Percentiles rank a stretch among this genome's conserved stretches.
phyloP scores from a whole-genome alignment of 1,140 invertebrate species.

The Pseudomyrmex gracilis region DNA sequence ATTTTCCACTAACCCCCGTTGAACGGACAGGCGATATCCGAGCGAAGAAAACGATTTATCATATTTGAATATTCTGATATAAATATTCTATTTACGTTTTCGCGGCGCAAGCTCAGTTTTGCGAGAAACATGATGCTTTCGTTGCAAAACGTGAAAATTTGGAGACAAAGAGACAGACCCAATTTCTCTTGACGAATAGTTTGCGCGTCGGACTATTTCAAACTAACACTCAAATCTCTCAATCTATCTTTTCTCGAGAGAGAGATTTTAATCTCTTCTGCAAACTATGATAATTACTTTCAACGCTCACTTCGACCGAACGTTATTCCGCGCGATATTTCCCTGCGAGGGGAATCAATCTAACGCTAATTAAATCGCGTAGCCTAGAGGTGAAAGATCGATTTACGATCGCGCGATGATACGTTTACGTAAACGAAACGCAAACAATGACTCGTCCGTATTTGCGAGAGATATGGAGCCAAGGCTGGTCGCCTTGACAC shows the following conservation, averaged over 20 bases:
- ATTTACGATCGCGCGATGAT: slow-evolving; percentile 25
- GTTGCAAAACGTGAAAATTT: not conserved
- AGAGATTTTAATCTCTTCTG: slow-evolving; percentile 15
- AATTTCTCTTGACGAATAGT: not conserved
- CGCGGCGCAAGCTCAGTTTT: slow-evolving; percentile 4
- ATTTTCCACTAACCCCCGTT: not conserved
- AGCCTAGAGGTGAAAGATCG: slow-evolving; percentile 3
- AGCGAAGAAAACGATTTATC: not conserved
- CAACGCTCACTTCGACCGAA: slow-evolving; percentile 7
- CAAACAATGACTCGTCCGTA: slow-evolving; percentile 62
- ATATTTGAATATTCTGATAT: slow-evolving; percentile 6
- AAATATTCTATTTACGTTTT: slow-evolving; percentile 44
- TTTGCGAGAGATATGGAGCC: slow-evolving; percentile 29
- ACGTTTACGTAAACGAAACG: slow-evolving; percentile 39
- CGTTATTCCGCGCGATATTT: not conserved
- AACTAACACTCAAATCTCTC: too few relatives aligned
- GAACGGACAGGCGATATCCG: not conserved
- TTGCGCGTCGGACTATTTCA: not conserved
- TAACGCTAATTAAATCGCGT: not conserved
- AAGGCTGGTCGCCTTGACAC: slow-evolving; percentile 69
- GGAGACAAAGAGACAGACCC: not conserved
- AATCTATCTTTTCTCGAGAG: not conserved
- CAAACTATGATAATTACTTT: slow-evolving; percentile 19
- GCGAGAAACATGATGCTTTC: not conserved
- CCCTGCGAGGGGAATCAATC: not conserved